These are phyloP conservation scores for Steinernema hermaphroditum DNA, from an alignment of 2,888 invertebrate species.

Conservation along the genomic window DNA sequence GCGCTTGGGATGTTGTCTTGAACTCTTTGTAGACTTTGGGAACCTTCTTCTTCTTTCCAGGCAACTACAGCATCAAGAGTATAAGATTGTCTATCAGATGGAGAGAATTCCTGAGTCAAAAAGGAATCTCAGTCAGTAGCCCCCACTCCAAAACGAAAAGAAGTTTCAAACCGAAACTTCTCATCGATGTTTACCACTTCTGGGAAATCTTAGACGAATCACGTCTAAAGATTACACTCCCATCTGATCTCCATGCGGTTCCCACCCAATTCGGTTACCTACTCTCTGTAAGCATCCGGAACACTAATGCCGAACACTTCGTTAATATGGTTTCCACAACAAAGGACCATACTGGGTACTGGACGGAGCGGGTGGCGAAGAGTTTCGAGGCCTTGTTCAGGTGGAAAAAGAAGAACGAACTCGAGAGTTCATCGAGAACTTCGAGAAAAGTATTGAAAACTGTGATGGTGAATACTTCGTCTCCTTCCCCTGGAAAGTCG, in stretches of 20 bases:
- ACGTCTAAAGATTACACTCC: not conserved
- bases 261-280: not conserved
- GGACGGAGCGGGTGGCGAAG: not conserved
- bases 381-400: not conserved
- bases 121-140: no score
- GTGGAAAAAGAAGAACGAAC: not conserved
- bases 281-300: not conserved
- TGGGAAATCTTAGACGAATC: no score
- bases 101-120: no score
- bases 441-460: not conserved
- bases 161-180: no score
- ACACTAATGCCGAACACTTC: not conserved
- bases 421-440: not conserved
- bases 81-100: no score
- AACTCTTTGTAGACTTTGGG: no score
- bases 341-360: not conserved
- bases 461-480: conserved; percentile 26
- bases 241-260: not conserved
- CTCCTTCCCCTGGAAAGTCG: conserved; percentile 18
- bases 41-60: no score
- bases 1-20: no score
- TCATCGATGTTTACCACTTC: no score
- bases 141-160: no score
- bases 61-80: no score
- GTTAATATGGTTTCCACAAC: not conserved